phyloP scores from a whole-genome alignment of 1,140 invertebrate genomes.

The Macrosteles quadrilineatus region DNA sequence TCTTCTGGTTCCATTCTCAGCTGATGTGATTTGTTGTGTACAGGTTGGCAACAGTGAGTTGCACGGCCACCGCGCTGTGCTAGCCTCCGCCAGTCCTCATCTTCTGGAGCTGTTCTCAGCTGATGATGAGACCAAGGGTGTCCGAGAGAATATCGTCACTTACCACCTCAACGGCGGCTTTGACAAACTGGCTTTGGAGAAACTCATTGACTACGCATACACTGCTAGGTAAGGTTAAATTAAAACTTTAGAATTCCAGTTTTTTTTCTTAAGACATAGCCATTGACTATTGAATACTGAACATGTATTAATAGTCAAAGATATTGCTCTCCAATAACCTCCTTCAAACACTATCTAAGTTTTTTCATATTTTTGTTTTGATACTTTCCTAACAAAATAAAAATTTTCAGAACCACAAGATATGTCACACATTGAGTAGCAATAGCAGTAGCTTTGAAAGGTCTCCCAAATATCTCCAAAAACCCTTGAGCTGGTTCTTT shows the following conservation, averaged over 20 bases:
- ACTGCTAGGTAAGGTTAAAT: slow-evolving; percentile 60
- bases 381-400: too few species aligned
- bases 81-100: slow-evolving; percentile 74
- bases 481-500: too few species aligned
- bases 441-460: too few species aligned
- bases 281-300: neutral
- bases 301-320: neutral
- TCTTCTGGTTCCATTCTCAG: slow-evolving; percentile 61
- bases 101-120: slow-evolving; percentile 74
- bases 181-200: slow-evolving; percentile 66
- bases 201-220: slow-evolving; percentile 79
- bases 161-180: slow-evolving; percentile 70
- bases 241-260: slow-evolving; percentile 45
- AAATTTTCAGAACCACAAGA: too few species aligned
- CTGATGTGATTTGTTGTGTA: neutral
- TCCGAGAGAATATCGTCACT: slow-evolving; percentile 54
- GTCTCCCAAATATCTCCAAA: too few species aligned
- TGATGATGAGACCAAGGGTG: slow-evolving; percentile 52
- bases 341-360: neutral
- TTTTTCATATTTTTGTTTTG: neutral
- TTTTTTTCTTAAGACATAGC: slow-evolving; percentile 1
- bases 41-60: slow-evolving; percentile 71
- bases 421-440: too few species aligned
- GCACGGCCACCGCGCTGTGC: slow-evolving; percentile 72
- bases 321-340: too few species aligned